These are phyloP conservation scores for Matsumyia berberina DNA, from an alignment of 2,888 invertebrate species.

Conservation along the genomic window DNA sequence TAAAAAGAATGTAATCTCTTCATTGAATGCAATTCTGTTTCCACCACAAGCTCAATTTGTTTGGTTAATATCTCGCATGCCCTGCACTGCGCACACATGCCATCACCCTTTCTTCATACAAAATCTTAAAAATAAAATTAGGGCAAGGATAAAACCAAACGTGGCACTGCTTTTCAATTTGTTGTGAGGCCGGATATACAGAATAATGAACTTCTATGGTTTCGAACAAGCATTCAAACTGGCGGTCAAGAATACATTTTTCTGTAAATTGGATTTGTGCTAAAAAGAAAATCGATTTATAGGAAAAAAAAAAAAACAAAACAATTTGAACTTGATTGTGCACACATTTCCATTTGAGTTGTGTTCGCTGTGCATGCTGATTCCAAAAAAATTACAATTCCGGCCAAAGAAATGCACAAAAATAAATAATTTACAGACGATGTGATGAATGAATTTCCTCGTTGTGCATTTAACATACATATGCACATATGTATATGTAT, in stretches of 20 bases:
- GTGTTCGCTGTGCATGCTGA: not conserved
- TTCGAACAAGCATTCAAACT: conserved; percentile 57
- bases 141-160: conserved; percentile 33
- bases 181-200: conserved; percentile 18
- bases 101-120: not conserved
- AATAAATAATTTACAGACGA: conserved; percentile 7
- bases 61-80: not conserved
- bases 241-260: conserved; percentile 67
- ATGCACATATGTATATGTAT: not conserved
- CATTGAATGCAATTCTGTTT: too few species aligned
- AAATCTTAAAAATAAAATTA: conserved; percentile 42
- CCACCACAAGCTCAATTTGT: not conserved
- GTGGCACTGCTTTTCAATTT: conserved; percentile 15
- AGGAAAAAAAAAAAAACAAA: conserved; percentile 18
- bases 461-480: not conserved
- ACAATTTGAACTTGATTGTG: conserved; percentile 64
- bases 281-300: conserved; percentile 60
- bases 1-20: not conserved
- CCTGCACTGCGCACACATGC: not conserved
- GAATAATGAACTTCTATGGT: conserved; percentile 38
- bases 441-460: conserved; percentile 10
- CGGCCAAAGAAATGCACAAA: conserved; percentile 1
- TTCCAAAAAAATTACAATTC: not conserved
- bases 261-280: conserved; percentile 63
- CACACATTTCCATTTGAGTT: conserved; percentile 4